Evolutionary conservation across 2,888 invertebrate species (phyloP), one percentile per base, ranked within the genome.

Genomic region (Drosophila formosana): DNA sequence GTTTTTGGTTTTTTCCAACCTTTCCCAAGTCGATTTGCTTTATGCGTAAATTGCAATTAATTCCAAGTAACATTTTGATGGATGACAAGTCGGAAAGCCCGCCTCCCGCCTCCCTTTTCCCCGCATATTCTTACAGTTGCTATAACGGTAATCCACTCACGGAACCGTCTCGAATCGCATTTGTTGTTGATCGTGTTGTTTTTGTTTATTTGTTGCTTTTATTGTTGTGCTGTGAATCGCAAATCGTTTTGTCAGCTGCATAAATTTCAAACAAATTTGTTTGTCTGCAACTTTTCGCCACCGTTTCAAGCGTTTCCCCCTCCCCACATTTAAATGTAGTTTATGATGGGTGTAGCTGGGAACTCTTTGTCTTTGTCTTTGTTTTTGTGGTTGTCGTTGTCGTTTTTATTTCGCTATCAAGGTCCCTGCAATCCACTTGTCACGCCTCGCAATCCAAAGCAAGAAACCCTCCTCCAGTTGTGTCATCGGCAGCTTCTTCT

Each of bases 1-100:
- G 9, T 11, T 34, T 51, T 57, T 56, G 55, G 56, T 58, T 65
- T 62, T 71, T 77, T 74, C 64, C 61, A 57, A 71, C 72, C 63
- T 67, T 61, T 68, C 45, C 25, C 51, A n/a, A 63, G 68, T 72
- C 78, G 57, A 28, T 63, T 77, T 66, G 66, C 52, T 32, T 82
- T 73, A 72, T 76, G 85, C 85, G 88, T 78, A 76, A 84, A 82
- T 76, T 82, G 76, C 82, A 88, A 82, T 84, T 84, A 85, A 87
- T 84, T 84, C 61, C 66, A 53, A 41, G 56, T 56, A 69, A 66
- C 74, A 66, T 60, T 52, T 61, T 66, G 30, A 30, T 68, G 30
- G 68, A 72, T 76, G 75, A 65, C 61, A 69, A 47, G 68, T 28
- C 57, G 46, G 30, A 53, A 9, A 34, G 11, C n/a, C 34, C 52